A percentile compares a stretch with the other conserved stretches of the same genome.
phyloP scores from a whole-genome alignment of 2,888 invertebrate genomes.

The Drosophila rellima region DNA sequence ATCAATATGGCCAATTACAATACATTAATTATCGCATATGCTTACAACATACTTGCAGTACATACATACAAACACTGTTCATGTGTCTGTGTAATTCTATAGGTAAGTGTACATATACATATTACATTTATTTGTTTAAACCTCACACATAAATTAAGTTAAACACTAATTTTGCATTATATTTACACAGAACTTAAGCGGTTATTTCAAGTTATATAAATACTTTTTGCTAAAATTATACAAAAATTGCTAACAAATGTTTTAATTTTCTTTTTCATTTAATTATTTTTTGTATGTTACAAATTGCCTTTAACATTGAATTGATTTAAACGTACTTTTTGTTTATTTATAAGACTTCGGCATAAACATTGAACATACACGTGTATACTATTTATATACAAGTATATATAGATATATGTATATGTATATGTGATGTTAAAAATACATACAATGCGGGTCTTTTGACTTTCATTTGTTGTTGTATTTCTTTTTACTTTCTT shows the following conservation, averaged over 20 bases:
- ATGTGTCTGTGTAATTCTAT: constrained; percentile 31
- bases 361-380: constrained; percentile 68
- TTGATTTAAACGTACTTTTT: constrained; percentile 62
- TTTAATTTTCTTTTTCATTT: not conserved
- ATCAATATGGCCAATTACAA: constrained; percentile 84
- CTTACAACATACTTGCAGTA: constrained; percentile 61
- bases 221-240: constrained; percentile 72
- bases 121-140: constrained; percentile 37
- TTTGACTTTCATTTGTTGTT: constrained; percentile 47
- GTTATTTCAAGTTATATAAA: constrained; percentile 52
- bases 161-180: constrained; percentile 69
- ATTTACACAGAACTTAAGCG: constrained; percentile 72
- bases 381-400: constrained; percentile 37
- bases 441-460: constrained; percentile 48
- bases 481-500: constrained; percentile 17
- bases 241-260: constrained; percentile 80
- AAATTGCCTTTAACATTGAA: constrained; percentile 78
- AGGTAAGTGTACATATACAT: constrained; percentile 34
- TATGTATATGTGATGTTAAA: constrained; percentile 35
- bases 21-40: constrained; percentile 76
- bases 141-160: constrained; percentile 74
- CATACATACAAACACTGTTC: constrained; percentile 44
- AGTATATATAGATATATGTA: constrained; percentile 30
- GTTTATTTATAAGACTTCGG: constrained; percentile 69
- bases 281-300: constrained; percentile 50